Evolutionary conservation across 2,113 vertebrate genomes (phyloP).

Genomic region (Eulemur rufifrons): DNA sequence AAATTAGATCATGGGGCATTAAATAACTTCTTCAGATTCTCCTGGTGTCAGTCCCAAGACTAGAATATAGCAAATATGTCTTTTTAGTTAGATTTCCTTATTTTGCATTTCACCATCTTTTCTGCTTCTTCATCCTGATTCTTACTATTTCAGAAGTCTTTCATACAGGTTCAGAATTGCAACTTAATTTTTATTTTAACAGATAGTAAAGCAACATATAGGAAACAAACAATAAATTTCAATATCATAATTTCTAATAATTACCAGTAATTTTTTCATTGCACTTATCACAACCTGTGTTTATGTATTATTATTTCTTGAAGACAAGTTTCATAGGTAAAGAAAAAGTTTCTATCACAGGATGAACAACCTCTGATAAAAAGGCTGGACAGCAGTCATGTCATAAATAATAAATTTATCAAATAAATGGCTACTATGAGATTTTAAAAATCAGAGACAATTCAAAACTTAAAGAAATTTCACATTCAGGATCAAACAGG

Average conservation of each 20-base stretch:
- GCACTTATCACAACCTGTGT: not conserved
- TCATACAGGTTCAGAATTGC: not conserved
- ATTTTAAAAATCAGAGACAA: not conserved
- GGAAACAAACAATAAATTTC: not conserved
- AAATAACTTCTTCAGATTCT: not conserved
- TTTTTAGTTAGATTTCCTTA: not conserved
- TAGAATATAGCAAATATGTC: not conserved
- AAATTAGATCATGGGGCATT: not conserved
- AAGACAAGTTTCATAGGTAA: not conserved
- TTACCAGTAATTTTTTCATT: not conserved
- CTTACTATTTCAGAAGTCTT: not conserved
- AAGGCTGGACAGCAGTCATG: not conserved
- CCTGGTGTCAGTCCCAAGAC: not conserved
- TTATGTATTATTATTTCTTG: not conserved
- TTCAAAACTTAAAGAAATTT: not conserved
- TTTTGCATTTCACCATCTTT: not conserved
- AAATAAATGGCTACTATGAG: not conserved
- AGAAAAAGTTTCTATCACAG: not conserved
- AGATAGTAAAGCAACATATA: not conserved
- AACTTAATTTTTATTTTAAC: not conserved
- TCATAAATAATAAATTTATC: not conserved
- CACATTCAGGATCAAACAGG: too few species aligned
- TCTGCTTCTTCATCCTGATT: not conserved
- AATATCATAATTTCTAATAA: not conserved
- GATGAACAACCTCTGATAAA: not conserved